phyloP scores from a whole-genome alignment of 1,140 invertebrate species.

The Tetragonula clypearis region DNA sequence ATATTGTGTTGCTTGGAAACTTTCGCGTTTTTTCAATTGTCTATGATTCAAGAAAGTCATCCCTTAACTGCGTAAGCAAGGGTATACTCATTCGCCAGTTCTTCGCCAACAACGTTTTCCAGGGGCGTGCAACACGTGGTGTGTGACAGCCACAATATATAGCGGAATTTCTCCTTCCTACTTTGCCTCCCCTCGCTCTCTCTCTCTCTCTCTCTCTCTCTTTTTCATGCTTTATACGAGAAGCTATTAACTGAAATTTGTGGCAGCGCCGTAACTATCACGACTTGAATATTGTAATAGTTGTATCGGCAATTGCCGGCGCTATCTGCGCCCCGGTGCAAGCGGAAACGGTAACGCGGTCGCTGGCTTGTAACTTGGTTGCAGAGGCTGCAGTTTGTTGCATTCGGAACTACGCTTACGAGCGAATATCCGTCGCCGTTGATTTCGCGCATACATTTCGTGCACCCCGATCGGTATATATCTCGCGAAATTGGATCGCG shows the following conservation, averaged over 20 bases:
- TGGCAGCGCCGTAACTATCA: constrained; percentile 28
- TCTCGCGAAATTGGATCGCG: neutral
- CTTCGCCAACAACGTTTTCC: neutral
- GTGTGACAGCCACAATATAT: neutral
- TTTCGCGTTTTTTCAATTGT: too few species aligned
- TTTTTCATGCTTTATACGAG: neutral
- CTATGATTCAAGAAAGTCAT: too few species aligned
- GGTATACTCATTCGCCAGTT: too few species aligned
- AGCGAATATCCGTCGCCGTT: constrained; percentile 16
- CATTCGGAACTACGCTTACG: neutral
- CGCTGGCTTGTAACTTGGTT: constrained; percentile 11
- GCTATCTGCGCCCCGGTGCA: neutral
- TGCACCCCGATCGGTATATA: neutral
- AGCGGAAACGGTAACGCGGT: constrained; percentile 22
- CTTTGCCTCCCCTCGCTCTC: neutral
- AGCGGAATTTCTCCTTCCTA: neutral
- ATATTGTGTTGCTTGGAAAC: too few species aligned
- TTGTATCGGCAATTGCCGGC: constrained; percentile 34
- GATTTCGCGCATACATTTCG: neutral
- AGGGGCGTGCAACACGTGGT: constrained; percentile 39
- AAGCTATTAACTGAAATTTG: constrained; percentile 46
- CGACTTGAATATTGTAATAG: constrained; percentile 44
- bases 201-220: neutral
- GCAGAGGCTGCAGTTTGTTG: constrained; percentile 19
- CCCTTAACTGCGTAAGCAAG: too few species aligned